Base-by-base conservation (phyloP, 2,113 vertebrate species). In the Phyllopteryx taeniolatus region DNA sequence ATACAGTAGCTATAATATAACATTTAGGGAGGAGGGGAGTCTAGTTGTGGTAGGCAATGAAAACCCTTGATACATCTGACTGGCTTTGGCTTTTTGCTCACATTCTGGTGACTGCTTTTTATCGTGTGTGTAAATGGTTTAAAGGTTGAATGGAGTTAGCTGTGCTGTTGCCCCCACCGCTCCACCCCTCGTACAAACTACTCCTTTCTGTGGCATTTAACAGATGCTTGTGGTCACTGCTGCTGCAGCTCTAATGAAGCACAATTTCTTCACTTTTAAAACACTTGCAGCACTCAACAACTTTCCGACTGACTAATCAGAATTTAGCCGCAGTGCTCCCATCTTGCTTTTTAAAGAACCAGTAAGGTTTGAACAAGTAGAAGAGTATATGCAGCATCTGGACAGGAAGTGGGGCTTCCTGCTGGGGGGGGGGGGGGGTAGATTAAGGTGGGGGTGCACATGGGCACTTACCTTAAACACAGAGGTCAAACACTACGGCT, bases 401-500 rank as follows among this genome's bases (percentile, higher is more conserved):
- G 79, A 82, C 71, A 83, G 86, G 86, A 88, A 87, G 56, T 75
- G 31, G 10, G 70, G 71, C 73, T 75, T 86, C 80, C 77, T 61
- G 73, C 72, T 76, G 70, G 71, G 78, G 69, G 54, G 54, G 68
- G 57, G 54, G 49, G 12, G 54, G 31, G 78, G 68, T 51, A n/a
- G 46, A 57, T 57, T 14, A 61, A 79, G 72, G 81, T 82, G 76
- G 83, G 75, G 77, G 77, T 54, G 57, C 17, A 49, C 17, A 49
- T 83, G 81, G 83, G 84, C 82, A 68, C 59, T 83, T 67, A 85
- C 74, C 82, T 77, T 73, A 17, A 78, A 72, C 62, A 74, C 59
- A 85, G 80, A 78, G 80, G 84, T 81, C 78, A 71, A 75, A 81
- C 43, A 69, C 68, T 81, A 74, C 86, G 79, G 80, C 83, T 78